These are phyloP conservation scores for Lanius collurio DNA, from an alignment of 2,113 vertebrate species.

Conservation along the genomic window DNA sequence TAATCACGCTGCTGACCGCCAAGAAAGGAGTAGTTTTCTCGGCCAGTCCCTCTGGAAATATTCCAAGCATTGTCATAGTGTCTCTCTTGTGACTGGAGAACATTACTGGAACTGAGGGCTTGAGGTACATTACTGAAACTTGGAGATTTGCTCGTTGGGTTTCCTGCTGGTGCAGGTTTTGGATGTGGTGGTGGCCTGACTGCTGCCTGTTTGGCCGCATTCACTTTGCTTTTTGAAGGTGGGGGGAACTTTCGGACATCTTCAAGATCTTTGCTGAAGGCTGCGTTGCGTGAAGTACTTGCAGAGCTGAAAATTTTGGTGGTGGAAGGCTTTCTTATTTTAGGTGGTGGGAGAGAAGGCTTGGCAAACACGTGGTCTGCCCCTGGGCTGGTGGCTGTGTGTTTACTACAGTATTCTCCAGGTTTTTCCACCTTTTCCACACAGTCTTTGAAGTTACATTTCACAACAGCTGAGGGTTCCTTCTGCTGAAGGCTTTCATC, in stretches of 20 bases:
- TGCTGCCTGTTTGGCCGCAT: accelerated
- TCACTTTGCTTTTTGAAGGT: constrained; percentile 62
- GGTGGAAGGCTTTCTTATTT: constrained; percentile 67
- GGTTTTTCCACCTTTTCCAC: neutral
- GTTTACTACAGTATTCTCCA: constrained; percentile 29
- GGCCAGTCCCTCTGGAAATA: neutral
- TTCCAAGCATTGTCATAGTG: neutral
- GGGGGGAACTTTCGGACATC: neutral
- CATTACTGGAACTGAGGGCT: neutral
- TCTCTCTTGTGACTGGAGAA: neutral
- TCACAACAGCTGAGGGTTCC: neutral
- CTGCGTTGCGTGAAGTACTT: constrained; percentile 75
- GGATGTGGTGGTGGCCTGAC: neutral
- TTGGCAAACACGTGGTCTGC: constrained; percentile 72
- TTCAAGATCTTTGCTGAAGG: constrained; percentile 76
- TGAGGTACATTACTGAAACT: neutral
- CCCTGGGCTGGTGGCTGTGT: neutral
- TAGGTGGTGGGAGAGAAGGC: constrained; percentile 71
- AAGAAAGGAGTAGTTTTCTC: neutral
- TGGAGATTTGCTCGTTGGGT: accelerated
- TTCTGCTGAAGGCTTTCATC: neutral
- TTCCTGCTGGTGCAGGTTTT: neutral
- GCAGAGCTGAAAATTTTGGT: constrained; percentile 78
- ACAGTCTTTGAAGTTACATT: constrained; percentile 50
- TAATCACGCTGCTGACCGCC: constrained; percentile 1